These are phyloP conservation scores for Megaceryle torquata DNA, from an alignment of 2,113 vertebrate species.

Conservation along the genomic window DNA sequence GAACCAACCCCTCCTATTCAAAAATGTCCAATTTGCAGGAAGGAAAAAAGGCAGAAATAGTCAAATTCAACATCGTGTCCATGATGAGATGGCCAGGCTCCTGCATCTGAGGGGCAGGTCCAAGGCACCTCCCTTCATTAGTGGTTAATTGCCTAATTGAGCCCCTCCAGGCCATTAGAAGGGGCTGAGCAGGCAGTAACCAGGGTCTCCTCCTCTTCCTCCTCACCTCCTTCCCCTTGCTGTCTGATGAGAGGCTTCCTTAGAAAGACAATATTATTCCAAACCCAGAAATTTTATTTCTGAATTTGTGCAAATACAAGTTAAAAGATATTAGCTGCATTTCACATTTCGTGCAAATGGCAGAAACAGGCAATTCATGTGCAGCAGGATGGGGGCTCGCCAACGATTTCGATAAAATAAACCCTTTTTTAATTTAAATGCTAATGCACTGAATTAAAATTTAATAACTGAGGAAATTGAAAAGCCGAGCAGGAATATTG, in stretches of 20 bases:
- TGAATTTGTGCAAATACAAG: slow-evolving; percentile 82
- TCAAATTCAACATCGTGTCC: background rate
- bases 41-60: background rate
- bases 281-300: slow-evolving; percentile 80
- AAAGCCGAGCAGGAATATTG: slow-evolving; percentile 99
- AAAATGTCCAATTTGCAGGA: rapidly evolving
- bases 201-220: background rate
- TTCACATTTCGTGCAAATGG: slow-evolving; percentile 80
- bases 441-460: slow-evolving; percentile 99
- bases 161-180: rapidly evolving
- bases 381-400: slow-evolving; percentile 76
- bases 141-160: background rate
- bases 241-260: slow-evolving; percentile 66
- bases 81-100: rapidly evolving
- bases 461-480: slow-evolving; percentile 99
- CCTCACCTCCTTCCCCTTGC: background rate
- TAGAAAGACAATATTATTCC: slow-evolving; percentile 80
- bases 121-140: background rate
- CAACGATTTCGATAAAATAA: slow-evolving; percentile 86
- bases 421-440: slow-evolving; percentile 99
- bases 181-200: background rate
- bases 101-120: background rate
- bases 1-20: rapidly evolving
- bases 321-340: slow-evolving; percentile 79
- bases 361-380: slow-evolving; percentile 80